Evolutionary conservation across 1,140 invertebrate genomes (phyloP).

Genomic region (Drosophila lini): DNA sequence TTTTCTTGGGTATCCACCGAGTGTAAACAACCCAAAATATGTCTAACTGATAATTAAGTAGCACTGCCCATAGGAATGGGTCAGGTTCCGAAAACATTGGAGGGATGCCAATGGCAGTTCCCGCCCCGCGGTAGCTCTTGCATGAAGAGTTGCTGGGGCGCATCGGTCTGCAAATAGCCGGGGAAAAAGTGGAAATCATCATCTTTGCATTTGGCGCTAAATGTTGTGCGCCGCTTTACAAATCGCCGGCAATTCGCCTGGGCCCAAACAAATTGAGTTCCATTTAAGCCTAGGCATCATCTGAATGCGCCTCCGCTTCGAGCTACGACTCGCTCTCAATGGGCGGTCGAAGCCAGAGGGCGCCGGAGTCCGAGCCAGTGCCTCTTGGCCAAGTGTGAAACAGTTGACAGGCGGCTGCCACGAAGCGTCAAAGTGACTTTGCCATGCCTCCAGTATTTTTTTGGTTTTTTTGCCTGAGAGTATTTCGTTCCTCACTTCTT

Average conservation of each 20-base stretch:
- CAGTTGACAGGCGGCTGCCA: conserved; percentile 75
- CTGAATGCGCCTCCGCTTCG: conserved; percentile 21
- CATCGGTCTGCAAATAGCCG: conserved; percentile 38
- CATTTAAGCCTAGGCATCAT: conserved; percentile 46
- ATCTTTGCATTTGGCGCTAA: conserved; percentile 59
- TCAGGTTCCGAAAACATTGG: conserved; percentile 9
- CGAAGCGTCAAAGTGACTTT: conserved; percentile 77
- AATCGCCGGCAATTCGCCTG: conserved; percentile 55
- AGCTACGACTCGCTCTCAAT: conserved; percentile 38
- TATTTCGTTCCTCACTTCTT: conserved; percentile 16
- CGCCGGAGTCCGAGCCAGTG: conserved; percentile 11
- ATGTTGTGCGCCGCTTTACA: conserved; percentile 56
- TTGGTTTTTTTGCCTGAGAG: conserved; percentile 1
- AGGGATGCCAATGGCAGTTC: conserved; percentile 22
- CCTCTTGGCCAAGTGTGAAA: conserved; percentile 62
- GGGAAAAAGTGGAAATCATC: conserved; percentile 55
- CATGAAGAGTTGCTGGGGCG: conserved; percentile 59
- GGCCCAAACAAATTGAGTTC: conserved; percentile 43
- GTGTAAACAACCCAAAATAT: conserved; percentile 44
- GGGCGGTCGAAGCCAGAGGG: conserved; percentile 51
- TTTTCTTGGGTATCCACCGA: conserved; percentile 21
- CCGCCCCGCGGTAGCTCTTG: conserved; percentile 42
- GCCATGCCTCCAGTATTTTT: conserved; percentile 28
- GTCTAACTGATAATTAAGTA: conserved; percentile 61
- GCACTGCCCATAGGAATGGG: conserved; percentile 18